Evolutionary conservation across 2,797 vertebrate species (phyloP).

Genomic region (Danionella dracula): DNA sequence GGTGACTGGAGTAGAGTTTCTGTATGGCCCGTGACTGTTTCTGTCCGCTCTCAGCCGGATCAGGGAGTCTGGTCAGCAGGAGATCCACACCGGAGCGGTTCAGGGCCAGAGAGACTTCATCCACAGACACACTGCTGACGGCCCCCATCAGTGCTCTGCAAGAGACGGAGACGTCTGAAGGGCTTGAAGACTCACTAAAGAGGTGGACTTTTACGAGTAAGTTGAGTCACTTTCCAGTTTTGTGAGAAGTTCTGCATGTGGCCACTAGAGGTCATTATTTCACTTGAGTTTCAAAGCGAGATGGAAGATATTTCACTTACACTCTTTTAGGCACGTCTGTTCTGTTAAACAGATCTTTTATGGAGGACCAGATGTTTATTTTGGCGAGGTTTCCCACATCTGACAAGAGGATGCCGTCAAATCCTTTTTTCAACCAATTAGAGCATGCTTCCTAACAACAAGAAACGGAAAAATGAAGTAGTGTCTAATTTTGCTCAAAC

Average conservation of each 20-base stretch:
- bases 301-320: constrained; percentile 40
- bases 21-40: constrained; percentile 30
- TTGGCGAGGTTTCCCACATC: constrained; percentile 31
- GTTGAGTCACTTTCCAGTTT: too few relatives aligned
- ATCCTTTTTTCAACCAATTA: constrained; percentile 68
- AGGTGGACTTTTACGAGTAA: too few relatives aligned
- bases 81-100: constrained; percentile 60
- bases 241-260: neutral
- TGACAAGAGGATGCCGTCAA: constrained; percentile 75
- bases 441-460: constrained; percentile 62
- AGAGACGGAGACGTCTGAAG: neutral
- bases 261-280: constrained; percentile 24
- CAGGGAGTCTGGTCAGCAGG: constrained; percentile 59
- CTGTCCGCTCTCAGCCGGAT: constrained; percentile 39
- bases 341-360: constrained; percentile 54
- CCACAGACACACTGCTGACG: neutral
- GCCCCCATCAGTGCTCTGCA: constrained; percentile 63
- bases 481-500: neutral
- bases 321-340: constrained; percentile 51
- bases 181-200: too few relatives aligned
- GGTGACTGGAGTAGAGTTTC: constrained; percentile 24
- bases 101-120: constrained; percentile 47
- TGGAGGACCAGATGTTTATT: constrained; percentile 30
- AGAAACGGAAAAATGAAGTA: neutral
- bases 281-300: neutral